Evolutionary conservation across 2,113 vertebrate genomes (phyloP).

Genomic region (Eidolon helvum): DNA sequence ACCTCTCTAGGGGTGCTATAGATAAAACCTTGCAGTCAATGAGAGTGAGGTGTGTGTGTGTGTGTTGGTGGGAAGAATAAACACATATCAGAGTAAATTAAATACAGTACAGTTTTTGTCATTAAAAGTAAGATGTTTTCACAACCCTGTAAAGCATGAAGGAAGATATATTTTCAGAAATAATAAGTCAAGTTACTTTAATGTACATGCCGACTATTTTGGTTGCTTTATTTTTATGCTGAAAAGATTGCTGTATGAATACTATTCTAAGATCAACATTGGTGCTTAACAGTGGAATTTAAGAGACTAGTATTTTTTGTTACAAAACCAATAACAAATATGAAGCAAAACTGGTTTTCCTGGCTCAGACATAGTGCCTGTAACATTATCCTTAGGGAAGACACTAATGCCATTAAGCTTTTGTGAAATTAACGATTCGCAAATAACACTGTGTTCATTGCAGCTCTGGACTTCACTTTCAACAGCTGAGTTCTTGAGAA

Average conservation of each 20-base stretch:
- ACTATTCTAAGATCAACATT: not conserved
- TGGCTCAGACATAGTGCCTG: conserved; percentile 83
- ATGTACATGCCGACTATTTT: not conserved
- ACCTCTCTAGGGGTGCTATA: not conserved
- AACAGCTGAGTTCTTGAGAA: not conserved
- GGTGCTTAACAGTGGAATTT: conserved; percentile 4
- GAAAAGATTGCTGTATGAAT: not conserved
- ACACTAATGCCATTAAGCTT: conserved; percentile 82
- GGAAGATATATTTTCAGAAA: not conserved
- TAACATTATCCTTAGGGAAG: conserved; percentile 82
- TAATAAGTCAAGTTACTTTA: conserved; percentile 8
- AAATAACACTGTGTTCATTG: conserved; percentile 31
- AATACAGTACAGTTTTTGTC: not conserved
- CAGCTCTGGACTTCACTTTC: not conserved
- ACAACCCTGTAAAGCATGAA: not conserved
- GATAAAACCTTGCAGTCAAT: not conserved
- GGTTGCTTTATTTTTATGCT: not conserved
- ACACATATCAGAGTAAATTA: not conserved
- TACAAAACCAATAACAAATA: conserved; percentile 61
- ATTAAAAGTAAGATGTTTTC: conserved; percentile 7
- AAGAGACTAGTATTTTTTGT: conserved; percentile 44
- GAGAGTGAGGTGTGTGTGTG: not conserved
- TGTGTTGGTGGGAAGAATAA: not conserved
- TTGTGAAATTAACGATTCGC: conserved; percentile 84
- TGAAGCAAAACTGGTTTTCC: conserved; percentile 74